Evolutionary conservation across 2,888 invertebrate genomes (phyloP).

Genomic region (Amitus sp.): DNA sequence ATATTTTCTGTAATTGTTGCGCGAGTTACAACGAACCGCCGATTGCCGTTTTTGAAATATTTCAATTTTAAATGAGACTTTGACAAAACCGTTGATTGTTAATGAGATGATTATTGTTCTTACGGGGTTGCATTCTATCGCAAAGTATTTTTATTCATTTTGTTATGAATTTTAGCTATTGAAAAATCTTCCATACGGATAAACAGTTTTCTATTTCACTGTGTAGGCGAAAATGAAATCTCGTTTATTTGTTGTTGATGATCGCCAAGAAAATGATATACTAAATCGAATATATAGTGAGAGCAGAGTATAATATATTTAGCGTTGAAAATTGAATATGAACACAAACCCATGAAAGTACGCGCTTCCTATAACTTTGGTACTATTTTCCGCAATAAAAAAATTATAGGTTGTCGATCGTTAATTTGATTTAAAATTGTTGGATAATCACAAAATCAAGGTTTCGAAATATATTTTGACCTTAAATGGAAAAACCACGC

Average conservation of each 20-base stretch:
- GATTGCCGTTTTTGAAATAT: slow-evolving; percentile 42
- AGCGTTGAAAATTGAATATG: slow-evolving; percentile 56
- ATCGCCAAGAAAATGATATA: slow-evolving; percentile 36
- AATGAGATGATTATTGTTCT: not conserved
- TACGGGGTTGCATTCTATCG: not conserved
- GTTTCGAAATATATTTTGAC: too few species aligned
- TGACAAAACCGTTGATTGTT: not conserved
- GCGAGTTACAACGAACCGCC: slow-evolving; percentile 43
- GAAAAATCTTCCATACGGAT: too few species aligned
- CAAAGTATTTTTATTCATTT: slow-evolving; percentile 8
- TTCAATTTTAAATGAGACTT: slow-evolving; percentile 35
- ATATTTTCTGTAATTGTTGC: slow-evolving; percentile 42
- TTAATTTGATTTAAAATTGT: too few species aligned
- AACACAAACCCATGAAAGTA: slow-evolving; percentile 66
- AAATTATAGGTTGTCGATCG: too few species aligned
- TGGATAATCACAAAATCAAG: too few species aligned
- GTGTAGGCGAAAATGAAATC: slow-evolving; percentile 17
- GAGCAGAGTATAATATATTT: slow-evolving; percentile 50
- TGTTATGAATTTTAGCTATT: too few species aligned
- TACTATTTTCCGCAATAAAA: slow-evolving; percentile 6
- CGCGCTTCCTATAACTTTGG: slow-evolving; percentile 55
- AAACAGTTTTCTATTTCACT: too few species aligned
- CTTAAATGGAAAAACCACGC: too few species aligned
- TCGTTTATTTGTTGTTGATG: slow-evolving; percentile 46
- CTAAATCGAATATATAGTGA: slow-evolving; percentile 37